These are phyloP conservation scores for Camarhynchus parvulus DNA, from an alignment of 2,113 vertebrate genomes.

Conservation along the genomic window DNA sequence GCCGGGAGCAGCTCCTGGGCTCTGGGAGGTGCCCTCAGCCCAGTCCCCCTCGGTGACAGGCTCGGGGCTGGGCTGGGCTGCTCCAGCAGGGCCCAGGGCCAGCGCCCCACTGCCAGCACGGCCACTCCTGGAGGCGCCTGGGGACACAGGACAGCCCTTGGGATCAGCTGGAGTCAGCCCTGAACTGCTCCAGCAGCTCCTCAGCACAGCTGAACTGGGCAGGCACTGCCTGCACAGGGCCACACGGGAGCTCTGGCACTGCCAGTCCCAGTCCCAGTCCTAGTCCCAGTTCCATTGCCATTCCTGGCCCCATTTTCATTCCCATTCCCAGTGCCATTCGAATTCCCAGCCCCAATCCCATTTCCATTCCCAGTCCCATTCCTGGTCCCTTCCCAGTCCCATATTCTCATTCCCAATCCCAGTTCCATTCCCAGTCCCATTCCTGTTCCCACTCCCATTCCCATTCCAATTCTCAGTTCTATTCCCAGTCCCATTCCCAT, in stretches of 20 bases:
- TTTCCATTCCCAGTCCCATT: no score
- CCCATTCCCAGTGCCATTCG: not conserved
- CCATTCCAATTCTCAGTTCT: rapidly evolving
- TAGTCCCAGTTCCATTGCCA: no score
- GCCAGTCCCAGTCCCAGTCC: not conserved
- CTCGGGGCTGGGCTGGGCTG: not conserved
- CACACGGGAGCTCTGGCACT: no score
- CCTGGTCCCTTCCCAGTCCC: rapidly evolving
- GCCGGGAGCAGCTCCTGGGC: not conserved
- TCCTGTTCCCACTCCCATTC: not conserved
- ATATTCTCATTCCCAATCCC: not conserved
- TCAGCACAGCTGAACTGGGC: rapidly evolving
- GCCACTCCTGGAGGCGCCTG: not conserved
- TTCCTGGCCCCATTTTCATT: no score
- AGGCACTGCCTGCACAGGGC: not conserved
- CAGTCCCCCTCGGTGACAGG: not conserved
- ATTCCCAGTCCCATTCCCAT: not conserved
- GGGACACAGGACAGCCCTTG: not conserved
- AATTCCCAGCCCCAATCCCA: no score
- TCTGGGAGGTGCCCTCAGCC: not conserved
- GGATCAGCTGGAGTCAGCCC: rapidly evolving
- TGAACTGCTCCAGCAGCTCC: not conserved
- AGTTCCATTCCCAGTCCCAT: not conserved
- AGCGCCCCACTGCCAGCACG: not conserved
- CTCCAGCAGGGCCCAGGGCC: not conserved